A percentile compares a stretch with the other conserved stretches of the same genome.
Evolutionary conservation across 2,888 invertebrate genomes (phyloP).

Genomic region (Octodonta nipae): DNA sequence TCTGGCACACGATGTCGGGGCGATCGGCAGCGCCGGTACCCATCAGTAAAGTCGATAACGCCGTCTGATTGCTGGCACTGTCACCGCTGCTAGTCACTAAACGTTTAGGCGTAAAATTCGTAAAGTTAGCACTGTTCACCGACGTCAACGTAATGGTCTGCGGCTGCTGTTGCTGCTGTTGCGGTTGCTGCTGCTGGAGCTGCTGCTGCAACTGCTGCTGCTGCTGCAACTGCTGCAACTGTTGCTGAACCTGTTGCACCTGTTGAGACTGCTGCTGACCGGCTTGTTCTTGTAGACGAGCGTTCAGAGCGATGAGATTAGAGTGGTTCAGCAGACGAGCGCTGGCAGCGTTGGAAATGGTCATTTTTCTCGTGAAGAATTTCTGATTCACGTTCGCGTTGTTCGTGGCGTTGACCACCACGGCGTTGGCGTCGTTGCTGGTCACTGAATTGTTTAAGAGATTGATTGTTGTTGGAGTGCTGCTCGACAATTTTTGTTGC

Average conservation of each 20-base stretch:
- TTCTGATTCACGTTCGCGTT: conserved; percentile 12
- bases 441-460: conserved; percentile 55
- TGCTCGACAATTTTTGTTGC: conserved; percentile 24
- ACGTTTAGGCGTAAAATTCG: conserved; percentile 29
- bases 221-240: conserved; percentile 19
- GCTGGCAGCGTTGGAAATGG: background rate
- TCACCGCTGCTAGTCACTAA: conserved; percentile 12
- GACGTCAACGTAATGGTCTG: conserved; percentile 31
- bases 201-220: conserved; percentile 19
- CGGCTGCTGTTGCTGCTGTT: conserved; percentile 30
- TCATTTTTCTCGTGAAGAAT: conserved; percentile 2
- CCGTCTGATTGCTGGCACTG: conserved; percentile 30
- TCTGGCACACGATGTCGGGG: conserved; percentile 41
- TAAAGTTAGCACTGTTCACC: conserved; percentile 25
- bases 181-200: conserved; percentile 23
- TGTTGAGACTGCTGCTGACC: conserved; percentile 24
- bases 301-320: no score
- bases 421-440: conserved; percentile 46
- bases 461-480: conserved; percentile 63
- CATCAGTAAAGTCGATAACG: conserved; percentile 44
- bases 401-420: conserved; percentile 37
- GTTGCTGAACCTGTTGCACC: conserved; percentile 17
- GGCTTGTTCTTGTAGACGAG: conserved; percentile 27
- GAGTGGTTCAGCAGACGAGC: no score
- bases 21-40: conserved; percentile 48